Percentiles rank a stretch among this genome's conserved stretches.
phyloP scores from a whole-genome alignment of 2,888 invertebrate genomes.

The Blastobasis adustella region DNA sequence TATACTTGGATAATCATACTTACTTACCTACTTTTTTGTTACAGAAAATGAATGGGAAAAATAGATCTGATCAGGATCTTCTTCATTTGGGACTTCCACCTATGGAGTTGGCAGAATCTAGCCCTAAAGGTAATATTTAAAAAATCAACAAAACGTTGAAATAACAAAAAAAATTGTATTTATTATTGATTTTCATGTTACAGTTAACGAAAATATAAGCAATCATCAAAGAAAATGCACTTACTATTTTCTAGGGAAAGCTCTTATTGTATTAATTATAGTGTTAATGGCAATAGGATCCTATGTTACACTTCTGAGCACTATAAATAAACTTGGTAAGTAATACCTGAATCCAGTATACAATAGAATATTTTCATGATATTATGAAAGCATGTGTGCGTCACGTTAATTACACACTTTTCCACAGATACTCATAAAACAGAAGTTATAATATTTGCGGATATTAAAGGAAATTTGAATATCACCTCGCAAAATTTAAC shows the following conservation, averaged over 20 bases:
- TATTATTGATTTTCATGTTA: background rate
- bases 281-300: constrained; percentile 31
- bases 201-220: constrained; percentile 5
- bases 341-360: background rate
- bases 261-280: constrained; percentile 30
- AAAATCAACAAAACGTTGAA: background rate
- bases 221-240: constrained; percentile 30
- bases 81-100: constrained; percentile 52
- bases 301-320: constrained; percentile 34
- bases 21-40: constrained; percentile 8
- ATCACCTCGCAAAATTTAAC: constrained; percentile 4
- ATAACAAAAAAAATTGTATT: background rate
- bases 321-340: constrained; percentile 40
- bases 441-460: constrained; percentile 45
- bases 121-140: constrained; percentile 27
- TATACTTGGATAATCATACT: too few relatives aligned
- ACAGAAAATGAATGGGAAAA: constrained; percentile 36
- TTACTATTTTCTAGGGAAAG: constrained; percentile 35
- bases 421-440: constrained; percentile 16
- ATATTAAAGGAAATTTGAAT: constrained; percentile 10
- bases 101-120: constrained; percentile 60
- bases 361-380: too few relatives aligned
- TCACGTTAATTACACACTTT: too few relatives aligned
- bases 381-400: too few relatives aligned
- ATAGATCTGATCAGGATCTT: constrained; percentile 28